These are phyloP conservation scores for Aporophyla nigra DNA, from an alignment of 2,888 invertebrate genomes.

Conservation along the genomic window DNA sequence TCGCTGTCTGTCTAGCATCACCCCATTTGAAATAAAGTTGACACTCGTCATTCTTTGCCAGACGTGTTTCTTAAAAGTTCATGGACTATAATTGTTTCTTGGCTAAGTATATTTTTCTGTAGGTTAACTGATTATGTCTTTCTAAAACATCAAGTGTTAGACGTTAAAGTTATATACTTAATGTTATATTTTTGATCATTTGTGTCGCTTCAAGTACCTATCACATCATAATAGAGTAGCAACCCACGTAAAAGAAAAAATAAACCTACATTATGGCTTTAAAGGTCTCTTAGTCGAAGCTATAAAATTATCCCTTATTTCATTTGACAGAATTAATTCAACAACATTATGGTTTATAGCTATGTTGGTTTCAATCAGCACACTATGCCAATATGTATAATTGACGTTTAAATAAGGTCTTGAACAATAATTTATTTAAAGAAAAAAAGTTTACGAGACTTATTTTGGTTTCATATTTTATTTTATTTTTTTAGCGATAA, in stretches of 20 bases:
- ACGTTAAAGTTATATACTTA: not conserved
- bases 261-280: not conserved
- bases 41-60: not conserved
- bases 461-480: not conserved
- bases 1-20: not conserved
- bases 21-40: not conserved
- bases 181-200: conserved; percentile 1
- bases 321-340: conserved; percentile 20
- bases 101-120: not conserved
- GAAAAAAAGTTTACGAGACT: not conserved
- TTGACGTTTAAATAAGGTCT: conserved; percentile 12
- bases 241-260: not conserved
- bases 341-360: conserved; percentile 12
- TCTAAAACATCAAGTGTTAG: not conserved
- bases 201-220: not conserved
- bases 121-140: not conserved
- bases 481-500: not conserved
- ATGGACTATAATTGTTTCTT: not conserved
- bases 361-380: conserved; percentile 14
- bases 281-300: not conserved
- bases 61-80: not conserved
- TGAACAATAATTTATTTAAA: not conserved
- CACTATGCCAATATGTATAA: conserved; percentile 17
- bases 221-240: conserved; percentile 6
- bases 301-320: conserved; percentile 30